Evolutionary conservation across 2,113 vertebrate species (phyloP), one percentile per base, ranked within the genome.

Genomic region (Pteronura brasiliensis): DNA sequence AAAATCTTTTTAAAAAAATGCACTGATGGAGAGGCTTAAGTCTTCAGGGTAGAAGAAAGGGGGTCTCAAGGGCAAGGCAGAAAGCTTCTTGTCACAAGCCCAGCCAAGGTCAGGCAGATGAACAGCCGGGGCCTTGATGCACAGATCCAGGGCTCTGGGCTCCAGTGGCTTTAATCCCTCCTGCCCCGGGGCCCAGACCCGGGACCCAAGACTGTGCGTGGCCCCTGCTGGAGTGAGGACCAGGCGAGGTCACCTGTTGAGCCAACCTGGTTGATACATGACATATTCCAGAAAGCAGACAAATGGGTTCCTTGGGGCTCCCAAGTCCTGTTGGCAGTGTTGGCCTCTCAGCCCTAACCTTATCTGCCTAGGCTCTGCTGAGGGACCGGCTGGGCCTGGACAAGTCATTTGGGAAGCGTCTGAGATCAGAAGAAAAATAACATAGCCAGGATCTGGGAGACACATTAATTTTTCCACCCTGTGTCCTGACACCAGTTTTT

Each of bases 401-500:
- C 63, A 93, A 93, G 71, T 93, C 93, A 77, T 97, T 96, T 93
- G 88, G 76, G 89, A 98, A 97, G 39, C 88, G 90, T 95, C 97
- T 95, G 12, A 95, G 97, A 88, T 91, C 97, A 96, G 97, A 96
- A 82, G 87, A 84, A 83, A 81, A 96, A 90, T 44, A 31, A 36
- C 98, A 98, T 15, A 97, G 67, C 96, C 89, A 95, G 74, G 91
- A 89, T 83, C 98, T 98, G 99, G 97, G 96, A 98, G 98, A 98
- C 8, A 61, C 98, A 98, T 98, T 93, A 98, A 88, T 25, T 94
- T 47, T 88, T 97, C 95, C 98, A 95, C 11, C 18, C 67, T 14
- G 95, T 89, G 97, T 96, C 90, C 47, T 17, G 92, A 81, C 42
- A 91, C 96, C 97, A 98, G 98, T 88, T 92, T 98, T 95, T 96